Percentiles rank a stretch among this genome's conserved stretches.
Conservation (phyloP, 2,888 invertebrate species). For the Halocaridina rubra region DNA sequence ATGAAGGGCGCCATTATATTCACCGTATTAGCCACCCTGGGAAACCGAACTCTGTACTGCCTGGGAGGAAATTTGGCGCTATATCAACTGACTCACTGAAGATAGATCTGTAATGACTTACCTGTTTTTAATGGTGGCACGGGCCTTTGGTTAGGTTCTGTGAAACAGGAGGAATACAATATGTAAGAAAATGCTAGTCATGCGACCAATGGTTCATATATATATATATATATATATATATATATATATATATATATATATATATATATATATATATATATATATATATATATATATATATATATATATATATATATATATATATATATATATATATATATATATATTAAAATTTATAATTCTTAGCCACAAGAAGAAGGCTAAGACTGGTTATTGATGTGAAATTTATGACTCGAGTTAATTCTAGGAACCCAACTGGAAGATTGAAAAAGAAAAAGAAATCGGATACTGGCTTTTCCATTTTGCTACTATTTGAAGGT, state of each 20-base stretch:
- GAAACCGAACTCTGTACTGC: no score
- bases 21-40: no score
- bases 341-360: not conserved
- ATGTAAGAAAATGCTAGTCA: no score
- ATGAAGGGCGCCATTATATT: no score
- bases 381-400: not conserved
- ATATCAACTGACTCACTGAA: no score
- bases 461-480: not conserved
- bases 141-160: no score
- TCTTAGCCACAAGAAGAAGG: not conserved
- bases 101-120: no score
- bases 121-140: not conserved
- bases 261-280: slow-evolving; percentile 17
- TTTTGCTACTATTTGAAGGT: not conserved
- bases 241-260: not conserved
- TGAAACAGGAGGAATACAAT: no score
- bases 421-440: no score
- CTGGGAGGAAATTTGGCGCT: no score
- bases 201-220: not conserved
- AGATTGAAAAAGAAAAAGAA: not conserved
- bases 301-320: slow-evolving; percentile 26
- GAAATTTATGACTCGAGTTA: no score
- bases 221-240: not conserved
- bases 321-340: slow-evolving; percentile 23
- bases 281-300: slow-evolving; percentile 28